A percentile compares a stretch with the other conserved stretches of the same genome.
Evolutionary conservation across 2,888 invertebrate species (phyloP).

Genomic region (Philopedon plagiatum): DNA sequence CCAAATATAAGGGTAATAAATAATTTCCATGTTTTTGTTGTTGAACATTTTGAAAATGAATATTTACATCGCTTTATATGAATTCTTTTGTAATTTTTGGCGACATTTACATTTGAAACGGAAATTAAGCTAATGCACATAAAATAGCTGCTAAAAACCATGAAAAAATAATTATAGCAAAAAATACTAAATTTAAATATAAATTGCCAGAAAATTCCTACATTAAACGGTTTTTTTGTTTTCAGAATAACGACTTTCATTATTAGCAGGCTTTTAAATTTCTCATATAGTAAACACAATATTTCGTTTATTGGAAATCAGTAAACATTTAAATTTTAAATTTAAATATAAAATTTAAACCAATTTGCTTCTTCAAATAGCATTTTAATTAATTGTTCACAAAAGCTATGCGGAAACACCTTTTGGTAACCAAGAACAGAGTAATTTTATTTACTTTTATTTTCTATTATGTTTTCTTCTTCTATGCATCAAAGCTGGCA

Average conservation of each 20-base stretch:
- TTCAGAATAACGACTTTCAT: slow-evolving; percentile 9
- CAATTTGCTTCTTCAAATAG: too few relatives aligned
- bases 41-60: slow-evolving; percentile 35
- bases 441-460: too few relatives aligned
- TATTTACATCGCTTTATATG: slow-evolving; percentile 36
- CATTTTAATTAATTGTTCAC: not conserved
- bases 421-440: too few relatives aligned
- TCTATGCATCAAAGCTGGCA: too few relatives aligned
- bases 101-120: slow-evolving; percentile 36
- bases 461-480: too few relatives aligned
- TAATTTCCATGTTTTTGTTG: slow-evolving; percentile 39
- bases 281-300: not conserved
- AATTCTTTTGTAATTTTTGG: slow-evolving; percentile 41
- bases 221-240: slow-evolving; percentile 2
- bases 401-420: too few relatives aligned
- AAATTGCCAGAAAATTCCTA: slow-evolving; percentile 26
- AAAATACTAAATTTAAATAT: slow-evolving; percentile 22
- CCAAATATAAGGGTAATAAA: slow-evolving; percentile 42
- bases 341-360: not conserved
- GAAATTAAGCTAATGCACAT: slow-evolving; percentile 40
- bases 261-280: not conserved
- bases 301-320: not conserved
- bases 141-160: slow-evolving; percentile 43
- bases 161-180: slow-evolving; percentile 37
- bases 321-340: too few relatives aligned